phyloP scores from a whole-genome alignment of 2,888 invertebrate genomes.

The Prionchulus punctatus region DNA sequence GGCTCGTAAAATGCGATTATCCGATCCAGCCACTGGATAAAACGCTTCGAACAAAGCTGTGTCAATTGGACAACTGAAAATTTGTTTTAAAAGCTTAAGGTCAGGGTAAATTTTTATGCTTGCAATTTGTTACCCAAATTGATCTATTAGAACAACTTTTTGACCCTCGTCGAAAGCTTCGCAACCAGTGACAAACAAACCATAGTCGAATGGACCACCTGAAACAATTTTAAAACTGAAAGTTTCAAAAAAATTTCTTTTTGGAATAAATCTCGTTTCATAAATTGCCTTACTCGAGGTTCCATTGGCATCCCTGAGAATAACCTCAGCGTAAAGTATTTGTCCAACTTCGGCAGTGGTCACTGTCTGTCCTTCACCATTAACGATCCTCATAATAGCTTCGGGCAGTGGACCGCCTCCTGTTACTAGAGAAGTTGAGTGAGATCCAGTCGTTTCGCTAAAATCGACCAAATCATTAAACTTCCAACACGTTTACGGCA shows the following conservation, averaged over 20 bases:
- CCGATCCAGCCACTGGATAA: not conserved
- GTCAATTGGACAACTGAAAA: conserved; percentile 11
- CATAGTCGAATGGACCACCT: not conserved
- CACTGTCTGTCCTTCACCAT: conserved; percentile 5
- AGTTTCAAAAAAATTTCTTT: not conserved
- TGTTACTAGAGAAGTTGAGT: not conserved
- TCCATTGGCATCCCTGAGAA: not conserved
- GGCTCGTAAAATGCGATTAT: conserved; percentile 7
- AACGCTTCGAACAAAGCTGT: conserved; percentile 10
- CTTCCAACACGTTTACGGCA: not conserved
- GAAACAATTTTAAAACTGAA: not conserved
- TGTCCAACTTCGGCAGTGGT: conserved; percentile 8
- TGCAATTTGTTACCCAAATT: conserved; percentile 1
- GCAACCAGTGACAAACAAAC: conserved; percentile 8
- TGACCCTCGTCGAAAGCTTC: not conserved
- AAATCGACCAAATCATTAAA: not conserved
- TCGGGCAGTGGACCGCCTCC: conserved; percentile 4
- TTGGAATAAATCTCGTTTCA: not conserved
- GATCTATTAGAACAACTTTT: not conserved
- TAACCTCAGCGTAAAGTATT: conserved; percentile 7
- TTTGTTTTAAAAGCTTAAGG: too few species aligned
- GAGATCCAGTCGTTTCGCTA: not conserved
- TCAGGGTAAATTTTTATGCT: not conserved
- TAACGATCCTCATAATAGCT: conserved; percentile 9
- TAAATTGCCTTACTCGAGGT: not conserved